phyloP scores from a whole-genome alignment of 2,797 vertebrate species.

The Euthynnus affinis region DNA sequence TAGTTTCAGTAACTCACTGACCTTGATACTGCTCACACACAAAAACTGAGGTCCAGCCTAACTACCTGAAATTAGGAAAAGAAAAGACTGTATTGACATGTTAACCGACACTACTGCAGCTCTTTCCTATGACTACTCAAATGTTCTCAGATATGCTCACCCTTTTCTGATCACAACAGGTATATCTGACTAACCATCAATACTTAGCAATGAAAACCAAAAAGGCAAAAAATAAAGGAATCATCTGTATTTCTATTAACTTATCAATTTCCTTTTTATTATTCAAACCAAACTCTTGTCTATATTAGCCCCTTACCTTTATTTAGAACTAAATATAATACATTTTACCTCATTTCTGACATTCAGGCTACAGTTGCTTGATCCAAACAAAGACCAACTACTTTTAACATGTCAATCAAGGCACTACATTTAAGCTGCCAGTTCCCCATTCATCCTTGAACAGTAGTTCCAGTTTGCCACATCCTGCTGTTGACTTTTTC shows the following conservation, averaged over 20 bases:
- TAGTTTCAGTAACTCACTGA: slow-evolving; percentile 5
- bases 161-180: too few relatives aligned
- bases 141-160: too few relatives aligned
- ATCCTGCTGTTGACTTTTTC: background rate
- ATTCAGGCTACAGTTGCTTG: background rate
- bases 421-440: background rate
- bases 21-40: slow-evolving; percentile 3
- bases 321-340: background rate
- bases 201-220: too few relatives aligned
- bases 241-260: too few relatives aligned
- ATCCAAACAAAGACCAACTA: slow-evolving; percentile 23
- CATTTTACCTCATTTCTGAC: background rate
- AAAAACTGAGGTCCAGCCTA: background rate
- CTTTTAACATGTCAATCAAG: slow-evolving; percentile 9
- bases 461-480: background rate
- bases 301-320: too few relatives aligned
- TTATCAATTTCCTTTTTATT: too few relatives aligned
- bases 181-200: too few relatives aligned
- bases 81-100: background rate
- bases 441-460: background rate
- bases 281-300: too few relatives aligned
- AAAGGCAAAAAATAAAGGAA: too few relatives aligned
- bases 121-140: too few relatives aligned
- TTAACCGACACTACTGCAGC: too few relatives aligned
- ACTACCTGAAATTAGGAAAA: slow-evolving; percentile 8